Evolutionary conservation across 2,113 vertebrate species (phyloP).

Genomic region (Epinephelus lanceolatus): DNA sequence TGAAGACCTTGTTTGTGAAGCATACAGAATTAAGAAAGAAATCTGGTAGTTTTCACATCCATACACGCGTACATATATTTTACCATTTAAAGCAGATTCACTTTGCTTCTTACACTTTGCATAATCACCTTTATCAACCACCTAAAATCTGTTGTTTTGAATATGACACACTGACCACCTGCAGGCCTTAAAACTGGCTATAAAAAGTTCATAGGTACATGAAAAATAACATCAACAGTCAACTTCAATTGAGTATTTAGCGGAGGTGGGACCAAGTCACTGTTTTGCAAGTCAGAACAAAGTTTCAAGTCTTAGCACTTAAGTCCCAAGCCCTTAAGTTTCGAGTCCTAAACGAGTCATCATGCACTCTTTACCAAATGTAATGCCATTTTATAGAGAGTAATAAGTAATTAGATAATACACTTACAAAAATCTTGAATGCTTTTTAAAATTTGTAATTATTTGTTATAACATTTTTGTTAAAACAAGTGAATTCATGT

Average conservation of each 20-base stretch:
- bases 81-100: not conserved
- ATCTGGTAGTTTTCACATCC: not conserved
- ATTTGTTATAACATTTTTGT: no score
- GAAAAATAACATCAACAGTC: constrained; percentile 8
- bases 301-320: no score
- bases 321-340: no score
- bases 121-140: constrained; percentile 10
- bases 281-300: no score
- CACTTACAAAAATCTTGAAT: no score
- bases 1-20: not conserved
- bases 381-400: no score
- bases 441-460: no score
- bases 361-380: no score
- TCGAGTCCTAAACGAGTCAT: no score
- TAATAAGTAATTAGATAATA: no score
- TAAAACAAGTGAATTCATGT: no score
- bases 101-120: not conserved
- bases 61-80: not conserved
- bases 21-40: not conserved
- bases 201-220: constrained; percentile 11
- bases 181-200: constrained; percentile 25
- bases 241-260: not conserved
- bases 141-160: not conserved
- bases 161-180: not conserved
- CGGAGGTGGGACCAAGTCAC: no score